Percentiles rank a stretch among this genome's conserved stretches.
Conservation (phyloP, 2,888 invertebrate genomes). For the Cerastis rubricosa region DNA sequence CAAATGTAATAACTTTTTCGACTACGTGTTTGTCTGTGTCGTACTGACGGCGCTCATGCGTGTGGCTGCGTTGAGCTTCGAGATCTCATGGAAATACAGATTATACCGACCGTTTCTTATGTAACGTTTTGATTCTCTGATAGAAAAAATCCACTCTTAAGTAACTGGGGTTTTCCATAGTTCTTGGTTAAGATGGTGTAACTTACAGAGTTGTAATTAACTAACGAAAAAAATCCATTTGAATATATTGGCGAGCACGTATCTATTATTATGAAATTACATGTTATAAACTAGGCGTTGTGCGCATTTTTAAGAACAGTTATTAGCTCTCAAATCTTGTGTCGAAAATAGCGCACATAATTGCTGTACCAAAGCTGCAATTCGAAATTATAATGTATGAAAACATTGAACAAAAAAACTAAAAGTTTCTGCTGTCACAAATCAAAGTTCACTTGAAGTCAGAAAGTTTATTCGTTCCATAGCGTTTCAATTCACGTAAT, state of each 20-base stretch:
- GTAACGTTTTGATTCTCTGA: conserved; percentile 27
- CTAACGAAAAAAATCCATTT: conserved; percentile 18
- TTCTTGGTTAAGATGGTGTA: conserved; percentile 6
- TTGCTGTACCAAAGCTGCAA: not conserved
- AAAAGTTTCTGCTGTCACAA: conserved; percentile 14
- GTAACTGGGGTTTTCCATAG: conserved; percentile 37
- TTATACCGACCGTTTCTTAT: conserved; percentile 28
- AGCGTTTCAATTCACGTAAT: conserved; percentile 36
- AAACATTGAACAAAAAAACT: conserved; percentile 19
- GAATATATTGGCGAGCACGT: not conserved
- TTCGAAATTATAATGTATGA: conserved; percentile 28
- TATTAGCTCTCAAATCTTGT: not conserved
- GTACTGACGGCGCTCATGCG: conserved; percentile 10
- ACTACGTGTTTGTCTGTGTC: conserved; percentile 12
- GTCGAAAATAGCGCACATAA: not conserved
- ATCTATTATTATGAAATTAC: not conserved
- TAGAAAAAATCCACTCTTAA: conserved; percentile 32
- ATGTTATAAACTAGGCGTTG: not conserved
- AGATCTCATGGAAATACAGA: conserved; percentile 32
- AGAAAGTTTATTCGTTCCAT: conserved; percentile 33
- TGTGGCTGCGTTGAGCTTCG: conserved; percentile 10
- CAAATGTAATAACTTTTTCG: conserved; percentile 41
- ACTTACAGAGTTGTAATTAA: conserved; percentile 18
- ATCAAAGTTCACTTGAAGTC: conserved; percentile 33
- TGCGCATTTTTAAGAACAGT: not conserved